A percentile compares a stretch with the other conserved stretches of the same genome.
Conservation (phyloP, 2,113 vertebrate genomes). For the Sander vitreus region DNA sequence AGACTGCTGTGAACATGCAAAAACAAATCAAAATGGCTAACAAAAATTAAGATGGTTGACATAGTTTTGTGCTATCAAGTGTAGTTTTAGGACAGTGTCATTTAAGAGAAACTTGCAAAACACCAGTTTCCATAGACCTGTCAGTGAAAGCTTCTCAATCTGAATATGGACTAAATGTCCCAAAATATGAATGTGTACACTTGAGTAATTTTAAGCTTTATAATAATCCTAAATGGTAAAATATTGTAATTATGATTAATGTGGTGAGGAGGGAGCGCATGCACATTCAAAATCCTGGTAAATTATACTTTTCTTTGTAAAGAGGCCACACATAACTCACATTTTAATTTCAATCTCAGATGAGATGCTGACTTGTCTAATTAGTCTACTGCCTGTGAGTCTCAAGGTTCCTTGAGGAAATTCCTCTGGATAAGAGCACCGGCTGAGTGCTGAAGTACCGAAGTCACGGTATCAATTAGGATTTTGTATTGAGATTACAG, state of each 20-base stretch:
- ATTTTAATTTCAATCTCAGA: constrained; percentile 15
- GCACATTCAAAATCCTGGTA: constrained; percentile 19
- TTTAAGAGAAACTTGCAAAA: constrained; percentile 28
- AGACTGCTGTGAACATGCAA: constrained; percentile 69
- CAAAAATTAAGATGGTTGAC: constrained; percentile 31
- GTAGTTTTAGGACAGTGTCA: constrained; percentile 12
- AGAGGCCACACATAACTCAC: background rate
- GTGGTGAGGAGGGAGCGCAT: background rate
- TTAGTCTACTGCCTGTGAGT: background rate
- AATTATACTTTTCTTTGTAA: background rate
- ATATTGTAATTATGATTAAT: constrained; percentile 12
- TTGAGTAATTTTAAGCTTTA: background rate
- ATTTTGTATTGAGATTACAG: constrained; percentile 3
- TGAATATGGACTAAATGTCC: constrained; percentile 22
- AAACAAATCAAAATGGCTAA: constrained; percentile 33
- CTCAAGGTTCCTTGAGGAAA: background rate
- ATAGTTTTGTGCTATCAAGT: constrained; percentile 46
- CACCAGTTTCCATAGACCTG: background rate
- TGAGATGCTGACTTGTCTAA: background rate
- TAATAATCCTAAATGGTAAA: background rate
- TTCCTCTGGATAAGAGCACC: background rate
- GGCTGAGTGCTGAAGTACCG: background rate
- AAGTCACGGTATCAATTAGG: background rate
- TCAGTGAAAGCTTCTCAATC: constrained; percentile 6
- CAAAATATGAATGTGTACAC: background rate